Evolutionary conservation across 2,113 vertebrate genomes (phyloP).

Genomic region (Solea senegalensis): DNA sequence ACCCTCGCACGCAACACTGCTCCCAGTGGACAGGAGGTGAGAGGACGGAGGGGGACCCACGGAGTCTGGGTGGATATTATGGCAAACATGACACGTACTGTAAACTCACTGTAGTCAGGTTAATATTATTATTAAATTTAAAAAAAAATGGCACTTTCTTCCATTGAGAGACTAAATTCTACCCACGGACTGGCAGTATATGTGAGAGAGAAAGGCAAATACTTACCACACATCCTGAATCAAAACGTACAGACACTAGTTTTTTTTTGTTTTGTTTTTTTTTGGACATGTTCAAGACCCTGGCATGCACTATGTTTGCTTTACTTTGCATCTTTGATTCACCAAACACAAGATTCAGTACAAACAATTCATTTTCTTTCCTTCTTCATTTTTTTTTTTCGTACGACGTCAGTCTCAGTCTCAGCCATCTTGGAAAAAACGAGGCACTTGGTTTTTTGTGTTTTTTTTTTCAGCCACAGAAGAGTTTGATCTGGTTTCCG

Average conservation of each 20-base stretch:
- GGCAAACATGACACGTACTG: slow-evolving; percentile 30
- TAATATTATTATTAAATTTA: not conserved
- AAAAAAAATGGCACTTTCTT: slow-evolving; percentile 71
- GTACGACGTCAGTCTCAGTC: slow-evolving; percentile 19
- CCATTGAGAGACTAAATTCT: slow-evolving; percentile 34
- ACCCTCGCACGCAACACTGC: slow-evolving; percentile 35
- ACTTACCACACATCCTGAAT: slow-evolving; percentile 57
- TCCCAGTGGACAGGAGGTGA: slow-evolving; percentile 35
- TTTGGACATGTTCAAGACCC: slow-evolving; percentile 58
- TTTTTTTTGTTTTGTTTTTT: slow-evolving; percentile 15
- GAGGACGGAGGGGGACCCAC: not conserved
- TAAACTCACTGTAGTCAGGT: slow-evolving; percentile 30
- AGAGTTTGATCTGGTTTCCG: slow-evolving; percentile 75
- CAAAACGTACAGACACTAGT: slow-evolving; percentile 65
- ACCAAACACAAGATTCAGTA: slow-evolving; percentile 55
- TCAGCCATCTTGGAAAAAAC: slow-evolving; percentile 63
- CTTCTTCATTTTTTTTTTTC: slow-evolving; percentile 43
- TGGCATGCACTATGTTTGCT: slow-evolving; percentile 69
- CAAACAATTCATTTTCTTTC: not conserved
- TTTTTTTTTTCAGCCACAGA: slow-evolving; percentile 77
- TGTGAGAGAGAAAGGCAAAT: slow-evolving; percentile 76
- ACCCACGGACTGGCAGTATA: slow-evolving; percentile 63
- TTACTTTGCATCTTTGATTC: slow-evolving; percentile 61
- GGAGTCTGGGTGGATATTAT: slow-evolving; percentile 32
- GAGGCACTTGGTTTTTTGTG: slow-evolving; percentile 89